Percentiles rank a stretch among this genome's conserved stretches.
Conservation (phyloP, 2,797 vertebrate species). For the Notolepis coatsorum region DNA sequence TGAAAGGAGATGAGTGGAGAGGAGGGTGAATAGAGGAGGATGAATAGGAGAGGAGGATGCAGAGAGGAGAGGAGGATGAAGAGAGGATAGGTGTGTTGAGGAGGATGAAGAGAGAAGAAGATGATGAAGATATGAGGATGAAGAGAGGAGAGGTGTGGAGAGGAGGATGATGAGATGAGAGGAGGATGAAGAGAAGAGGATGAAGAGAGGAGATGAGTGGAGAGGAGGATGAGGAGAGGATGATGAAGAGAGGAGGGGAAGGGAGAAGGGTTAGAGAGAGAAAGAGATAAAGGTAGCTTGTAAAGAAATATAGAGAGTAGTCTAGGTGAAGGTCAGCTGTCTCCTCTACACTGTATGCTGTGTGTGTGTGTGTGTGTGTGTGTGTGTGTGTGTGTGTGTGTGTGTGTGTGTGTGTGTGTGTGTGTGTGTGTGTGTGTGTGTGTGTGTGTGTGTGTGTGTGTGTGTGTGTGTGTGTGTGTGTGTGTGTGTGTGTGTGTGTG, state of each 20-base stretch:
- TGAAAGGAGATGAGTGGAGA: conserved; percentile 72
- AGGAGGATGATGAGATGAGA: conserved; percentile 53
- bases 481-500: conserved; percentile 13
- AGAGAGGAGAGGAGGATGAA: conserved; percentile 42
- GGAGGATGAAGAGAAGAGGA: conserved; percentile 55
- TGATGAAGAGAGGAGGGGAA: background rate
- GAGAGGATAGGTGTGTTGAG: conserved; percentile 65
- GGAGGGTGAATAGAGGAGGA: conserved; percentile 71
- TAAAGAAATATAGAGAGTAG: conserved; percentile 52
- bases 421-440: conserved; percentile 3
- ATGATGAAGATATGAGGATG: too few species aligned
- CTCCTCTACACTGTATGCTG: conserved; percentile 48
- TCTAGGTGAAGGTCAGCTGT: conserved; percentile 74
- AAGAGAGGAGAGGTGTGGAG: background rate
- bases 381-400: conserved; percentile 18
- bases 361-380: conserved; percentile 26
- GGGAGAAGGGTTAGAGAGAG: background rate
- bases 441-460: conserved; percentile 5
- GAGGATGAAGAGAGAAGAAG: conserved; percentile 30
- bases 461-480: conserved; percentile 9
- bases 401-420: conserved; percentile 10
- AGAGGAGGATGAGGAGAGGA: background rate
- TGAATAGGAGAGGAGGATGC: too few species aligned
- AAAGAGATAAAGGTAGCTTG: conserved; percentile 49
- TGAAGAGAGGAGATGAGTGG: too few species aligned